Base-by-base conservation (phyloP, 2,113 vertebrate genomes). In the Oryctolagus cuniculus region DNA sequence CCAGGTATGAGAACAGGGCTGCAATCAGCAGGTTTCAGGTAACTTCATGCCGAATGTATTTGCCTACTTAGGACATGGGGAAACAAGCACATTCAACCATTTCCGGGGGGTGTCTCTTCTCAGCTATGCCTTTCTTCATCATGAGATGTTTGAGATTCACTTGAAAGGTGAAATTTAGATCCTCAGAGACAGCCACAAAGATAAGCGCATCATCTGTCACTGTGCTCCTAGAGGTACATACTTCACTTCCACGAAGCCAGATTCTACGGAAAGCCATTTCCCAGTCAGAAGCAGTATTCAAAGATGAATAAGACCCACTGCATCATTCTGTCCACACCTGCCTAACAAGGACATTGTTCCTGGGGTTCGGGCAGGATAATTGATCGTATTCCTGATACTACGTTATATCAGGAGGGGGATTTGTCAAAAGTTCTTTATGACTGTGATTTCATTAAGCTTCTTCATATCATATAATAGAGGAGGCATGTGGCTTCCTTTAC, bases 391-490 rank as follows among this genome's bases (percentile, higher is more conserved):
- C 53, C n/a, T 29, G 6, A 78, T 34, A 70, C 58, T 24, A 25
- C 27, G 63, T 85, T 91, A 22, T 89, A 73, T 64, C 78, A 82
- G 66, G 24, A 74, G 10, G 53, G 27, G n/a, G 19, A 27, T 79
- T 86, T 73, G 77, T 94, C 69, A 61, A 64, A 92, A 75, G 36
- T 25, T 92, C 36, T 92, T 95, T 64, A 64, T 64, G 24, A 91
- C 17, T n/a, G 17, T 24, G 53, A 53, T 93, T 93, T 90, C 82
- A 67, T 86, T 90, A 95, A 87, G 34, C 38, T 87, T 82, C 69
- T 90, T 88, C 29, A 75, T 22, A 88, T 10, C 9, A 34, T 90
- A 19, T 77, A 55, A 80, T 24, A 75, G 31, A 73, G 27, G 24
- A 64, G 90, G 13, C 36, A 29, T 63, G 55, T 78, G 70, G 12